phyloP scores from a whole-genome alignment of 2,797 vertebrate genomes.

The Coregonus sp. region DNA sequence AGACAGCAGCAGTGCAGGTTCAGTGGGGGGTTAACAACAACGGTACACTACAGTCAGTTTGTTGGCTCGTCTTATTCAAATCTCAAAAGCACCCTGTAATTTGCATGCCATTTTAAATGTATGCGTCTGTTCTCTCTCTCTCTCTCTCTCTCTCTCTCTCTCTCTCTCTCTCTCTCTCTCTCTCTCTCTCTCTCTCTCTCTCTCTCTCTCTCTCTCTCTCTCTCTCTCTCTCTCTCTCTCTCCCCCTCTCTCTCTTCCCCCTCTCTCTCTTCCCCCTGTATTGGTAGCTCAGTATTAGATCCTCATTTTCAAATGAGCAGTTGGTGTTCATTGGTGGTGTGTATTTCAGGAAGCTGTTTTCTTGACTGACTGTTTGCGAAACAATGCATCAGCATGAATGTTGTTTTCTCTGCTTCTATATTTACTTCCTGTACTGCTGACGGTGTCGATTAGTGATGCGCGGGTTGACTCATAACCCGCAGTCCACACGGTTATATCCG shows the following conservation, averaged over 20 bases:
- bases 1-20: too few relatives aligned
- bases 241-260: neutral
- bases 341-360: conserved; percentile 6
- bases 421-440: neutral
- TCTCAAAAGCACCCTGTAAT: neutral
- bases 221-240: neutral
- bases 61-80: neutral
- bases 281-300: neutral
- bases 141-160: neutral
- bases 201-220: neutral
- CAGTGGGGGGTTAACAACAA: neutral
- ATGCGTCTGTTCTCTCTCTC: neutral
- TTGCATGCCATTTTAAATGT: neutral
- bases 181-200: too few relatives aligned
- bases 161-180: neutral
- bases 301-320: neutral
- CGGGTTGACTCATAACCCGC: too few relatives aligned
- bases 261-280: neutral
- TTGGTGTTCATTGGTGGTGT: neutral
- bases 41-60: neutral
- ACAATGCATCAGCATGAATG: neutral
- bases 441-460: too few relatives aligned
- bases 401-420: neutral
- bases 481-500: too few relatives aligned
- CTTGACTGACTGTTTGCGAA: neutral